Percentiles rank a stretch among this genome's conserved stretches.
Conservation (phyloP, 1,140 invertebrate genomes). For the Ips typographus region DNA sequence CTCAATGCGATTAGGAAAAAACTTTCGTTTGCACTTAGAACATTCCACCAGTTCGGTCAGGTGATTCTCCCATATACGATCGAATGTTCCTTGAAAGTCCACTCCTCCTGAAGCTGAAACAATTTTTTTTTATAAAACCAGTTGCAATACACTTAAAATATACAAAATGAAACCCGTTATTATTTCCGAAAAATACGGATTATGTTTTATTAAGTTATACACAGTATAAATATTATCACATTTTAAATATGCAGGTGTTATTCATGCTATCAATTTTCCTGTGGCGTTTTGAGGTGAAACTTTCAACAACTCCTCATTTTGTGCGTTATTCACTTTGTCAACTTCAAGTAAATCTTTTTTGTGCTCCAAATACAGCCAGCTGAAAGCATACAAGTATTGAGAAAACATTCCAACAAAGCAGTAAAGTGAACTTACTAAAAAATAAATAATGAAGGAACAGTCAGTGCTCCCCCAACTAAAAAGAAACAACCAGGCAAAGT, state of each 20-base stretch:
- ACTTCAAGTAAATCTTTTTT: constrained; percentile 47
- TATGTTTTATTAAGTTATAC: too few relatives aligned
- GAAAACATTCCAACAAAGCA: not conserved
- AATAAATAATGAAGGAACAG: constrained; percentile 71
- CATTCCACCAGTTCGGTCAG: constrained; percentile 44
- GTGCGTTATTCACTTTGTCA: too few relatives aligned
- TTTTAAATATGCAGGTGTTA: not conserved
- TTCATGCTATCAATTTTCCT: constrained; percentile 1
- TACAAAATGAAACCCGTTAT: too few relatives aligned
- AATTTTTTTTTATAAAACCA: constrained; percentile 3
- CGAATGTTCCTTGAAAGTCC: constrained; percentile 46
- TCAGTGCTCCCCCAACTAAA: constrained; percentile 71
- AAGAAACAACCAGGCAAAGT: constrained; percentile 77
- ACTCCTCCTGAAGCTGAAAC: constrained; percentile 45
- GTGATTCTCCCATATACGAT: constrained; percentile 49
- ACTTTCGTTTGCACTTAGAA: constrained; percentile 42
- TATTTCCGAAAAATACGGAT: too few relatives aligned
- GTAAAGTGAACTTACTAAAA: constrained; percentile 65
- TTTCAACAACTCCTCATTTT: too few relatives aligned
- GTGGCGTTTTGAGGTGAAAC: not conserved
- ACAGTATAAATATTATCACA: too few relatives aligned
- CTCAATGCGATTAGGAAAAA: constrained; percentile 45
- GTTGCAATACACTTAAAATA: not conserved
- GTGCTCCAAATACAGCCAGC: constrained; percentile 60
- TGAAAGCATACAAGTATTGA: constrained; percentile 43